Conservation (phyloP, 2,113 vertebrate species). For the Genyomyrus donnyi region DNA sequence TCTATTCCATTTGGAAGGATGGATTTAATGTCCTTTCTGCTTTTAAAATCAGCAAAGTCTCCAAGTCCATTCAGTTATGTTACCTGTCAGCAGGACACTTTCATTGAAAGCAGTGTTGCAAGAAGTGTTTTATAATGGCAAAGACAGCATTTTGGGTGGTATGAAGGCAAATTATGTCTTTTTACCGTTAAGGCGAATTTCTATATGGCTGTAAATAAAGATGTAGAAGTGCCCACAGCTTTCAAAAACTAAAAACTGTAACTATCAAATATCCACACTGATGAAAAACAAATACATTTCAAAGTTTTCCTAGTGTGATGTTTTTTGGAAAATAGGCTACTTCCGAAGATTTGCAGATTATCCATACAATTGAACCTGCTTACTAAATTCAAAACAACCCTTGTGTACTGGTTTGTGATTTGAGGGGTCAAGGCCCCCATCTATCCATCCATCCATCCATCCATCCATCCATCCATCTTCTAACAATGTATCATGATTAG, state of each 20-base stretch:
- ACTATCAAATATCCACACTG: background rate
- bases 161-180: background rate
- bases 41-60: slow-evolving; percentile 5
- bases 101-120: background rate
- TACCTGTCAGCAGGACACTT: background rate
- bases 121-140: background rate
- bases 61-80: slow-evolving; percentile 5
- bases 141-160: background rate
- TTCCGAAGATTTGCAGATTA: background rate
- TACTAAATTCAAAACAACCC: background rate
- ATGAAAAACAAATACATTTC: background rate
- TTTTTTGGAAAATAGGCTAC: background rate
- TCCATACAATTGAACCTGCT: background rate
- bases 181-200: background rate
- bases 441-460: background rate
- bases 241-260: background rate
- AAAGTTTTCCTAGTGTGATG: background rate
- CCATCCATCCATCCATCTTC: background rate
- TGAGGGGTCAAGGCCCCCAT: background rate
- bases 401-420: background rate
- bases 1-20: slow-evolving; percentile 36
- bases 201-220: background rate
- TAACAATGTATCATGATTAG: background rate
- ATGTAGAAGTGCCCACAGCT: background rate
- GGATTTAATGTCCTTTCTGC: slow-evolving; percentile 24